phyloP scores from a whole-genome alignment of 2,113 vertebrate genomes.

The Vombatus ursinus region DNA sequence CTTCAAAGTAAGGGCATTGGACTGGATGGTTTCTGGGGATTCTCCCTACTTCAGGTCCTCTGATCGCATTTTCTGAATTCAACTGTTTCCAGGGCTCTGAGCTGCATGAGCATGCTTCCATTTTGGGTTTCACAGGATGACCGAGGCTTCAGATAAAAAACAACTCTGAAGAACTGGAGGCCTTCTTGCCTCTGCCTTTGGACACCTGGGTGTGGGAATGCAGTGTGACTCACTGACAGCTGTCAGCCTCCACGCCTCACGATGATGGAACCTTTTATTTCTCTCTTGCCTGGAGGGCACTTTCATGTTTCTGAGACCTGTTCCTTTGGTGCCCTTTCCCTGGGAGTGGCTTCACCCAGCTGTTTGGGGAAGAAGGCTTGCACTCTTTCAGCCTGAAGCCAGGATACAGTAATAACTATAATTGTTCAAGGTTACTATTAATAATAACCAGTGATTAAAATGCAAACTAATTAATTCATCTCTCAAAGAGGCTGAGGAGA shows the following conservation, averaged over 20 bases:
- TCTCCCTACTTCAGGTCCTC: neutral
- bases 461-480: slow-evolving; percentile 52
- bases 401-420: slow-evolving; percentile 26
- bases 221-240: neutral
- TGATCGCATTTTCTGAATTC: neutral
- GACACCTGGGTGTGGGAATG: neutral
- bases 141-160: neutral
- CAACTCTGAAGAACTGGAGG: neutral
- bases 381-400: neutral
- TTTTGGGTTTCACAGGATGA: neutral
- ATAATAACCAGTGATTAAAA: slow-evolving; percentile 38
- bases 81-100: neutral
- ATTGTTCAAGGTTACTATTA: slow-evolving; percentile 37
- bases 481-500: neutral
- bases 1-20: neutral
- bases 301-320: neutral
- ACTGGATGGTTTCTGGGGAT: neutral
- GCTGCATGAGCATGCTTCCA: neutral
- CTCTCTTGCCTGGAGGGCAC: neutral
- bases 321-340: neutral
- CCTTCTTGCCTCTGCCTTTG: slow-evolving; percentile 19
- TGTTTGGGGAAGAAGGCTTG: neutral
- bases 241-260: neutral
- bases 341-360: neutral
- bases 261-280: neutral